Evolutionary conservation across 2,797 vertebrate species (phyloP).

Genomic region (Pagetopsis macropterus): DNA sequence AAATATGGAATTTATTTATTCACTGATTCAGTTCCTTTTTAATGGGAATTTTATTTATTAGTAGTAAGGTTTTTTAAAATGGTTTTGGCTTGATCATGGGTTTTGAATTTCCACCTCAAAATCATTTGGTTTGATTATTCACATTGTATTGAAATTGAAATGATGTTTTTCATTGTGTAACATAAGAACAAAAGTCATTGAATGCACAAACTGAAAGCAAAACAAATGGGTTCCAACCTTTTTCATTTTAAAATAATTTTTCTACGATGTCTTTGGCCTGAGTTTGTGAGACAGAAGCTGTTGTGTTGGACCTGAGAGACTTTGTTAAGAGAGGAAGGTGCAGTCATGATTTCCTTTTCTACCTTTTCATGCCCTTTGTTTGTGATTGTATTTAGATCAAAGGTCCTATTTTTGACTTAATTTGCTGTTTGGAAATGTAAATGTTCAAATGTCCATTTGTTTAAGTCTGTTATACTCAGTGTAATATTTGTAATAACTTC

Average conservation of each 20-base stretch:
- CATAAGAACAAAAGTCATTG: slow-evolving; percentile 35
- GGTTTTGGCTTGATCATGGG: slow-evolving; percentile 58
- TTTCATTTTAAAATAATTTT: slow-evolving; percentile 58
- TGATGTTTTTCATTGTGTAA: slow-evolving; percentile 64
- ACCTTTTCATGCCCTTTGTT: slow-evolving; percentile 66
- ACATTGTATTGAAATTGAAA: slow-evolving; percentile 61
- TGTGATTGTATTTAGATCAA: slow-evolving; percentile 73
- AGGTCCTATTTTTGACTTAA: slow-evolving; percentile 77
- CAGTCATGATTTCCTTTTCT: slow-evolving; percentile 64
- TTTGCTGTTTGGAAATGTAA: slow-evolving; percentile 80
- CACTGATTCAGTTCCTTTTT: slow-evolving; percentile 71
- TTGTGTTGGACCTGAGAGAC: slow-evolving; percentile 62
- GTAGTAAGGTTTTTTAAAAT: slow-evolving; percentile 57
- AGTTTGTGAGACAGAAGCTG: slow-evolving; percentile 53
- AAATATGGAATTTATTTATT: slow-evolving; percentile 75
- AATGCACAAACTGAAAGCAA: slow-evolving; percentile 60
- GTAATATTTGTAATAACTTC: slow-evolving; percentile 77
- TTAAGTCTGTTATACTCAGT: slow-evolving; percentile 74
- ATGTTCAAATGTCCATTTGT: slow-evolving; percentile 78
- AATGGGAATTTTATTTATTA: slow-evolving; percentile 81
- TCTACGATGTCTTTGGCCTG: slow-evolving; percentile 52
- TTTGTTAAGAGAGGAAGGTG: slow-evolving; percentile 52
- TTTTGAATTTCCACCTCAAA: slow-evolving; percentile 52
- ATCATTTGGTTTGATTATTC: slow-evolving; percentile 58
- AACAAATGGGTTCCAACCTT: slow-evolving; percentile 65